Percentiles rank a stretch among this genome's conserved stretches.
Conservation (phyloP, 2,888 invertebrate species). For the Drosophila maculinotata region DNA sequence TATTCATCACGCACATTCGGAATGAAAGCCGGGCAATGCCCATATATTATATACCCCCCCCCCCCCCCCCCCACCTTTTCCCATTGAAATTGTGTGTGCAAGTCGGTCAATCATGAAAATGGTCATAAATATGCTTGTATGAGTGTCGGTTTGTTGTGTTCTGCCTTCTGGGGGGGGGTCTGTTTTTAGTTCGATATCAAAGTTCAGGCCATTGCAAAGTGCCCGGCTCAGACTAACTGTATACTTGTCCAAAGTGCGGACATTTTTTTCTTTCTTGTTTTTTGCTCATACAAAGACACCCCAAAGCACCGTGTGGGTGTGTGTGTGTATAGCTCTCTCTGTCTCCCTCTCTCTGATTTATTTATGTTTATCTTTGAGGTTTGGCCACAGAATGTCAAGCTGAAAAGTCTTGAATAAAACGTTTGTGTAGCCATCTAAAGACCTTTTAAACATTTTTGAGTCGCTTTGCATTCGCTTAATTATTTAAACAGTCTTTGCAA, state of each 20-base stretch:
- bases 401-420: constrained; percentile 20
- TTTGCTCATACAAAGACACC: constrained; percentile 26
- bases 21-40: constrained; percentile 56
- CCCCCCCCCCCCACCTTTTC: neutral
- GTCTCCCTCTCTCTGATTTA: constrained; percentile 37
- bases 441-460: constrained; percentile 20
- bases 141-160: constrained; percentile 16
- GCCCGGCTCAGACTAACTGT: constrained; percentile 19
- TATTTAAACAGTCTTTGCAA: constrained; percentile 46
- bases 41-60: constrained; percentile 50
- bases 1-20: constrained; percentile 74
- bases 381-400: constrained; percentile 47
- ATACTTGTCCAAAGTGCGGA: constrained; percentile 55
- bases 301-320: constrained; percentile 8
- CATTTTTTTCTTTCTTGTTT: constrained; percentile 25
- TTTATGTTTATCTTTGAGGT: constrained; percentile 45
- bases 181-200: constrained; percentile 60
- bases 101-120: constrained; percentile 76
- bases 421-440: constrained; percentile 12
- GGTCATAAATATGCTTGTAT: constrained; percentile 62
- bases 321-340: constrained; percentile 12
- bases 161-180: constrained; percentile 17
- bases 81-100: constrained; percentile 47
- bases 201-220: constrained; percentile 49
- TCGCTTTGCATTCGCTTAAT: constrained; percentile 40